Conservation (phyloP, 37 sponge, comb jelly and placozoan species). For the Hormiphora californensis region DNA sequence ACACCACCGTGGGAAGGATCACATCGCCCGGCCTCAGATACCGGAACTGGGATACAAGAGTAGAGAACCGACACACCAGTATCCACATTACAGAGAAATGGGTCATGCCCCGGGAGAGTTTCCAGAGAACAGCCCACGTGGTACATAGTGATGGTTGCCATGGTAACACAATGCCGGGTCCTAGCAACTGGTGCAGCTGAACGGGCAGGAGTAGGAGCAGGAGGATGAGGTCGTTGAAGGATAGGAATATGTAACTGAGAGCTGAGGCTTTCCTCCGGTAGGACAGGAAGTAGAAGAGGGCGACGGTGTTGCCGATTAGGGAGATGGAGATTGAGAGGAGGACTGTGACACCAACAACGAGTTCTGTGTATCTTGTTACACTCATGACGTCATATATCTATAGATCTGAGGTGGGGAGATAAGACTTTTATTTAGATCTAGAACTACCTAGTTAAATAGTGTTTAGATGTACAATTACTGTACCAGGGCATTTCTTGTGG, state of each 20-base stretch:
- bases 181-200: not conserved
- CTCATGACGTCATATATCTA: too few relatives aligned
- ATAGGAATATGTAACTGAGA: conserved; percentile 4
- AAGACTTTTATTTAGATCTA: too few relatives aligned
- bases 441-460: too few relatives aligned
- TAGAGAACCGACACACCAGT: not conserved
- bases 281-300: conserved; percentile 2
- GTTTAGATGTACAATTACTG: too few relatives aligned
- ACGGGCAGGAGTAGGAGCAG: not conserved
- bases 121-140: not conserved
- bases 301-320: not conserved
- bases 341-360: not conserved
- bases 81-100: not conserved
- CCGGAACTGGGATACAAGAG: not conserved
- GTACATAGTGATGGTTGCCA: not conserved
- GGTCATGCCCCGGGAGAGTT: not conserved
- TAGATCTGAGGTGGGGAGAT: too few relatives aligned
- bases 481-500: too few relatives aligned
- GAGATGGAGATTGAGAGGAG: not conserved
- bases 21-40: conserved; percentile 1
- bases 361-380: not conserved
- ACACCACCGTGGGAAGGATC: not conserved
- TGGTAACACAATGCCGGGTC: not conserved
- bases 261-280: not conserved
- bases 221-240: not conserved